phyloP scores from a whole-genome alignment of 2,113 vertebrate species.

The Rhinichthys klamathensis region DNA sequence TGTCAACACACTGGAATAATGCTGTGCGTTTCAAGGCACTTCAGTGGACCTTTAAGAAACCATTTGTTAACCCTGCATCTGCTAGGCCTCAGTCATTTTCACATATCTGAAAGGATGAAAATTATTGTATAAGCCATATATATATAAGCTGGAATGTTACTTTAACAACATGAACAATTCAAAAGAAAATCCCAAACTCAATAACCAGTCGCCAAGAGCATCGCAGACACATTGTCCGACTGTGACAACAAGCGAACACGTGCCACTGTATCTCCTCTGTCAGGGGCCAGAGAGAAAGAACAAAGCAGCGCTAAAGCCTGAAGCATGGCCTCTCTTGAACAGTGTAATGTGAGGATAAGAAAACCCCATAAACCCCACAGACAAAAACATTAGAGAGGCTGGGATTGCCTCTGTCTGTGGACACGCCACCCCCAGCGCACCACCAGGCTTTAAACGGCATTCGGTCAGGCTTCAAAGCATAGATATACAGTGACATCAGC shows the following conservation, averaged over 20 bases:
- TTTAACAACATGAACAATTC: background rate
- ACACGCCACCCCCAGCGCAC: background rate
- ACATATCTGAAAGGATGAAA: background rate
- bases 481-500: constrained; percentile 49
- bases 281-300: constrained; percentile 33
- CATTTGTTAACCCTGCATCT: background rate
- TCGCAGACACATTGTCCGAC: constrained; percentile 27
- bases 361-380: constrained; percentile 28
- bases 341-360: constrained; percentile 47
- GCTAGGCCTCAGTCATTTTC: background rate
- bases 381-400: constrained; percentile 37
- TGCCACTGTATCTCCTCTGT: constrained; percentile 17
- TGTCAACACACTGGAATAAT: too few relatives aligned
- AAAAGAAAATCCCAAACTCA: background rate
- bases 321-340: constrained; percentile 48
- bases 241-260: background rate
- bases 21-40: too few relatives aligned
- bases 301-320: constrained; percentile 46
- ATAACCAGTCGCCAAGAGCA: background rate
- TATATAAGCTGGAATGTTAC: background rate
- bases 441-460: constrained; percentile 19
- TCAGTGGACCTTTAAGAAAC: background rate
- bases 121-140: background rate
- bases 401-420: constrained; percentile 24
- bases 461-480: constrained; percentile 53